A percentile compares a stretch with the other conserved stretches of the same genome.
Evolutionary conservation across 2,888 invertebrate species (phyloP).

Genomic region (Macroteleia sp.): DNA sequence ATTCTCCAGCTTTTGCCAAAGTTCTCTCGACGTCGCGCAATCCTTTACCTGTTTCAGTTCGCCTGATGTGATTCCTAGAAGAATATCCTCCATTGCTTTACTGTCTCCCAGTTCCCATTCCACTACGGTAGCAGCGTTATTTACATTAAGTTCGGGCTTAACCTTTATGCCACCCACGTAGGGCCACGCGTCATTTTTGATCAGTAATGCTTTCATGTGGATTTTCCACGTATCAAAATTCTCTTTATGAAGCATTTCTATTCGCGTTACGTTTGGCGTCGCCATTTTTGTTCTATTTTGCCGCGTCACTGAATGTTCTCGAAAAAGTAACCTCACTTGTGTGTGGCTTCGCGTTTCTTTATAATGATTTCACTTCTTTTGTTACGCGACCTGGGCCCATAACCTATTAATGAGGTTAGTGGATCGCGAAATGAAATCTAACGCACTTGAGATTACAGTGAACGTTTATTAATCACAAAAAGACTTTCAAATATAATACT

Average conservation of each 20-base stretch:
- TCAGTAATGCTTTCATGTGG: conserved; percentile 5
- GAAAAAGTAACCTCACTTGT: neutral
- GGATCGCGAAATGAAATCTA: neutral
- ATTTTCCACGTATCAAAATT: conserved; percentile 11
- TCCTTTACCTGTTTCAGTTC: conserved; percentile 26
- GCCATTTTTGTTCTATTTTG: neutral
- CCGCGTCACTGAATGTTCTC: neutral
- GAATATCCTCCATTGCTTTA: conserved; percentile 33
- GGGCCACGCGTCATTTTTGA: conserved; percentile 4
- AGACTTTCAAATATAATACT: neutral
- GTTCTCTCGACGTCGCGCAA: conserved; percentile 20
- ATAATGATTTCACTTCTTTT: neutral
- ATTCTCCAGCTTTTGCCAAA: conserved; percentile 23
- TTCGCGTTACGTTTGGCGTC: neutral
- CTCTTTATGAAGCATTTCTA: conserved; percentile 1
- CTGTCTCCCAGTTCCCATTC: conserved; percentile 8
- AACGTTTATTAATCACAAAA: neutral
- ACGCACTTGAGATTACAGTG: neutral
- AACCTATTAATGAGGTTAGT: neutral
- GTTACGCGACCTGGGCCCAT: conserved; percentile 4
- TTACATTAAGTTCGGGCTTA: conserved; percentile 71
- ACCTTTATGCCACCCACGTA: conserved; percentile 23
- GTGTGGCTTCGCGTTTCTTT: neutral
- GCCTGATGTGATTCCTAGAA: conserved; percentile 22
- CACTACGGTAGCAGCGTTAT: conserved; percentile 47